Conservation (phyloP, 2,797 vertebrate species). For the Melanitta fusca region DNA sequence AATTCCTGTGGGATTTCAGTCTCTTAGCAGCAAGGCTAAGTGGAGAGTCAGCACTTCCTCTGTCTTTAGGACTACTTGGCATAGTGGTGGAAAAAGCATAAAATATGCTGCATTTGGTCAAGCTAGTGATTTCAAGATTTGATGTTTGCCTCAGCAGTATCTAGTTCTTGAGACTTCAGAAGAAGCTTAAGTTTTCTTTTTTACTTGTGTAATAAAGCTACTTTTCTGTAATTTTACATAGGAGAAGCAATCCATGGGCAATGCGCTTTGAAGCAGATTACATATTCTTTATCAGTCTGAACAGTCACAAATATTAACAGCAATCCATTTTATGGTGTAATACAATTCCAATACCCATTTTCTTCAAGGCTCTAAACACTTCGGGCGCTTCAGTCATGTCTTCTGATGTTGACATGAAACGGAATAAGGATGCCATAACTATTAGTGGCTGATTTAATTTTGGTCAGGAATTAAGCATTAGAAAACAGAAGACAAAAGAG, state of each 20-base stretch:
- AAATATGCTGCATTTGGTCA: background rate
- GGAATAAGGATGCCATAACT: background rate
- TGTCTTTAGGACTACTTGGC: background rate
- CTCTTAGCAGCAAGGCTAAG: background rate
- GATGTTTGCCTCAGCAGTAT: background rate
- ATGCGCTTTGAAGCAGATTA: background rate
- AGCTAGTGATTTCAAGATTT: background rate
- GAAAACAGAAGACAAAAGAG: background rate
- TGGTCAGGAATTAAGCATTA: background rate
- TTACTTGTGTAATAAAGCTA: background rate
- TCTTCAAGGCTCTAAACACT: slow-evolving; percentile 7
- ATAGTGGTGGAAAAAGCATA: background rate
- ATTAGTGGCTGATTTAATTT: slow-evolving; percentile 2
- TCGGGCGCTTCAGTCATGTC: background rate
- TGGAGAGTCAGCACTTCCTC: background rate
- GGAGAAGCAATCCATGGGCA: background rate
- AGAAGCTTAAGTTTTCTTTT: background rate
- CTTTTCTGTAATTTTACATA: background rate
- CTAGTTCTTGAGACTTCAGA: background rate
- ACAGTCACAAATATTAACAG: background rate
- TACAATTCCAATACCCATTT: background rate
- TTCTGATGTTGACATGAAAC: background rate
- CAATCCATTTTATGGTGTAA: slow-evolving; percentile 6
- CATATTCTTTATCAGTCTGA: background rate
- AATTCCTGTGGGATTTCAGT: background rate